Evolutionary conservation across 2,797 vertebrate genomes (phyloP).

Genomic region (Trachurus trachurus): DNA sequence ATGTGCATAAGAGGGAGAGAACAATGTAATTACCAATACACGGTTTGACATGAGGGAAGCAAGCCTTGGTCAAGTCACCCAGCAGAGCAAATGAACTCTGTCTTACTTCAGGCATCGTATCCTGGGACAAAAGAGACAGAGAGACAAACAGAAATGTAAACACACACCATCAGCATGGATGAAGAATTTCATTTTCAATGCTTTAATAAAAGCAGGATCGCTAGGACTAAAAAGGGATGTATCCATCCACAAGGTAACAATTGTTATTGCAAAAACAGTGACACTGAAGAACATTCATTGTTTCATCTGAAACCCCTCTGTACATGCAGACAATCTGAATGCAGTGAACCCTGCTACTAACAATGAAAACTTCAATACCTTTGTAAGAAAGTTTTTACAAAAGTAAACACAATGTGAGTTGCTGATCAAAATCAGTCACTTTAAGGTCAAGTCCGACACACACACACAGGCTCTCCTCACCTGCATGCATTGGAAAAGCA

Average conservation of each 20-base stretch:
- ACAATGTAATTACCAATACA: conserved; percentile 88
- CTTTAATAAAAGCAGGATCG: background rate
- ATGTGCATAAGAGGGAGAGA: background rate
- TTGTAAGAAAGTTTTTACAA: background rate
- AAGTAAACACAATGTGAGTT: background rate
- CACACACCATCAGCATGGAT: conserved; percentile 24
- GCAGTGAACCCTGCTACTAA: background rate
- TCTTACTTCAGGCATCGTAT: conserved; percentile 95
- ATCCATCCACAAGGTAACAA: background rate
- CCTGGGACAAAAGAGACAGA: conserved; percentile 79
- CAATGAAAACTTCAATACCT: no score
- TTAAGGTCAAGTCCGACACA: background rate
- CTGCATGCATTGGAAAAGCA: conserved; percentile 97
- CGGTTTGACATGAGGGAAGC: conserved; percentile 95
- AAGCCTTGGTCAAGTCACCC: conserved; percentile 95
- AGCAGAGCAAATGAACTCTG: conserved; percentile 95
- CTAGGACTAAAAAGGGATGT: background rate
- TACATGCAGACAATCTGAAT: background rate
- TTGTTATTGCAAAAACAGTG: background rate
- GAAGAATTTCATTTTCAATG: background rate
- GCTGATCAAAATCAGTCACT: background rate
- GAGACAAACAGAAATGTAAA: conserved; percentile 46
- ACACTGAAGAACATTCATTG: background rate
- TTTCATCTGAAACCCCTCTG: background rate
- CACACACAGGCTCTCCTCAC: conserved; percentile 72